Conservation (phyloP, 1,140 invertebrate genomes). For the Drosophila watanabei region DNA sequence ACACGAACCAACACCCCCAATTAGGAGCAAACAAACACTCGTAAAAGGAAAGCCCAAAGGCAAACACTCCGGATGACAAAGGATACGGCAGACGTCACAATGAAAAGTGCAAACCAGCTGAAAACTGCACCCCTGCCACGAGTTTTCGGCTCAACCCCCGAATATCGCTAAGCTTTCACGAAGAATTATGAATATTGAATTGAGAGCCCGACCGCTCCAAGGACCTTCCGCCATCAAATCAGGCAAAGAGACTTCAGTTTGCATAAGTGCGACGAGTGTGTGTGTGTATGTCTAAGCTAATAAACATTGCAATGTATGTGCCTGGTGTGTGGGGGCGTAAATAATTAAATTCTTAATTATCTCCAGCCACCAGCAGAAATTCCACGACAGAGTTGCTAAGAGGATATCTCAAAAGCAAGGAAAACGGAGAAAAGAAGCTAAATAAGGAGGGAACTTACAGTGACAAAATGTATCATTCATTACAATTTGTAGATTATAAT, state of each 20-base stretch:
- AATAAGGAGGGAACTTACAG: neutral
- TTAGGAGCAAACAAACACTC: conserved; percentile 65
- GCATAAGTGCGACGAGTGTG: conserved; percentile 36
- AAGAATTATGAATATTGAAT: conserved; percentile 82
- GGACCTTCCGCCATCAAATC: conserved; percentile 51
- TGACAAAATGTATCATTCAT: neutral
- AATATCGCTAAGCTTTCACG: conserved; percentile 43
- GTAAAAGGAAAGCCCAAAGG: conserved; percentile 47
- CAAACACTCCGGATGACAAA: conserved; percentile 34
- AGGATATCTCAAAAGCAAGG: too few relatives aligned
- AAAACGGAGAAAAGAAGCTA: neutral
- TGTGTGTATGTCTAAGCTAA: conserved; percentile 30
- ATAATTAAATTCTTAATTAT: conserved; percentile 86
- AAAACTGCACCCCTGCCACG: conserved; percentile 20
- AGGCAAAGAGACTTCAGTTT: conserved; percentile 48
- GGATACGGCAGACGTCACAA: conserved; percentile 17
- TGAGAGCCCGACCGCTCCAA: conserved; percentile 10
- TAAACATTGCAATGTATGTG: conserved; percentile 38
- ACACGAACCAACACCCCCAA: conserved; percentile 71
- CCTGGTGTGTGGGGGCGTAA: conserved; percentile 58
- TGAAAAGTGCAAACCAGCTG: conserved; percentile 58
- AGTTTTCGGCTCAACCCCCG: conserved; percentile 2
- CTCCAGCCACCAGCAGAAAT: conserved; percentile 50
- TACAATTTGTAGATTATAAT: too few relatives aligned
- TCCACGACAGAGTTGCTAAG: conserved; percentile 2